Base-by-base conservation (phyloP, 1,140 invertebrate species). In the Drosophila nebulosa region DNA sequence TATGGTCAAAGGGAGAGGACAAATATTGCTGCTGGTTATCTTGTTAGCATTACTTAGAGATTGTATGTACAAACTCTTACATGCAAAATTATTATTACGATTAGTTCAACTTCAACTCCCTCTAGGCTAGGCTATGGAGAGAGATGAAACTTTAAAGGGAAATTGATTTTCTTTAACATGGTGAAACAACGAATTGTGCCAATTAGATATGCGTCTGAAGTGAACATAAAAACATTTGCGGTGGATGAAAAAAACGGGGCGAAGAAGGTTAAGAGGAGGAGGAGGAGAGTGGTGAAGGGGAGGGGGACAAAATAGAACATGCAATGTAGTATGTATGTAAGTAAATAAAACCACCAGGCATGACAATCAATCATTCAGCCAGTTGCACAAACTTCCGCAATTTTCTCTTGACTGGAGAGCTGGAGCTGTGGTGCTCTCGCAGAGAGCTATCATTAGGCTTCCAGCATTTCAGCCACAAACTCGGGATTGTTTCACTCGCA, bases 301-400 rank as follows among this genome's bases (percentile, higher is more conserved):
- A 4, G 30, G 30, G 9, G 30, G 30, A 70, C 53, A 36, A 62
- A 35, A 73, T 64, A 73, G 73, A 65, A 71, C 71, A 74, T 68
- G 74, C 71, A 71, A 74, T 74, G 30, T 32, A 30, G 30, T 32
- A 30, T 32, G 30, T 10, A 32, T 32, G 71, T 74, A 72, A 73
- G 70, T 73, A 70, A 74, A 74, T 74, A 74, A 74, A 67, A 55
- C 52, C 52, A 30, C 78, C 81, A 86, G 78, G 64, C 72, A 84
- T 86, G 83, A 74, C 80, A 86, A 84, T 84, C 80, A 84, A 84
- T 84, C 80, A 84, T 84, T 80, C 77, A 75, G 72, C 68, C 74
- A 75, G 72, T 75, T 74, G 72, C 72, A 75, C 72, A 75, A 84
- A 84, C 77, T 86, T 86, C 73, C 61, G 78, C 73, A 67, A 81